Conservation (phyloP, 2,113 vertebrate species). For the Podarcis cretensis region DNA sequence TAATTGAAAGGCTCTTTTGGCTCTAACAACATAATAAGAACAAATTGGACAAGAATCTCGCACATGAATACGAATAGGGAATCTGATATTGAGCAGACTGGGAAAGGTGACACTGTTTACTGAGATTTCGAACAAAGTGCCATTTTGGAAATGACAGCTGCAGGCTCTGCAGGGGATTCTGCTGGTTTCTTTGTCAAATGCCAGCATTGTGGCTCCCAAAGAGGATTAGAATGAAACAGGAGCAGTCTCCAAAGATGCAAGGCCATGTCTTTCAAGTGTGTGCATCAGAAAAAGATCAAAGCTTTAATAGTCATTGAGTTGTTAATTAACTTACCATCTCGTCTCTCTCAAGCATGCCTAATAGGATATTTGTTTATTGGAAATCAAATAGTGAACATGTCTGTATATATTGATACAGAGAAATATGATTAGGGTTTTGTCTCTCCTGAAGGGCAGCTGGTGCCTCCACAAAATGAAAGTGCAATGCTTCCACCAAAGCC, state of each 20-base stretch:
- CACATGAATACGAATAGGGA: conserved; percentile 49
- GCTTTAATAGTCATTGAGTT: not conserved
- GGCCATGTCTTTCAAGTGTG: conserved; percentile 33
- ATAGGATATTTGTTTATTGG: conserved; percentile 55
- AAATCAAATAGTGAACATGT: conserved; percentile 47
- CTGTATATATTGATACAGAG: conserved; percentile 37
- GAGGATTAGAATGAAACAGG: conserved; percentile 31
- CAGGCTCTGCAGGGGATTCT: conserved; percentile 56
- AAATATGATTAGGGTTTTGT: conserved; percentile 34
- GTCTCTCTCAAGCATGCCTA: conserved; percentile 38
- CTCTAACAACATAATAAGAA: conserved; percentile 59
- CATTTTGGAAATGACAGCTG: conserved; percentile 55
- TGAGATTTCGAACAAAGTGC: conserved; percentile 29
- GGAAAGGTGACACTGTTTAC: conserved; percentile 57
- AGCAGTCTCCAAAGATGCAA: conserved; percentile 40
- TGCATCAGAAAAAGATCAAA: conserved; percentile 23
- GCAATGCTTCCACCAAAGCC: not conserved
- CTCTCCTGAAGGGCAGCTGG: conserved; percentile 26
- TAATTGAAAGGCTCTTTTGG: conserved; percentile 63
- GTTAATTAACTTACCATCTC: conserved; percentile 18
- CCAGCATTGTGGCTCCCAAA: conserved; percentile 7
- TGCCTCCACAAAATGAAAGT: not conserved
- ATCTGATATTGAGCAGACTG: conserved; percentile 28
- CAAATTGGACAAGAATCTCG: conserved; percentile 59
- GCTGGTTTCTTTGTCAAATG: conserved; percentile 17